Percentiles rank a stretch among this genome's conserved stretches.
Conservation (phyloP, 1,140 invertebrate species). For the Palaemon carinicauda region DNA sequence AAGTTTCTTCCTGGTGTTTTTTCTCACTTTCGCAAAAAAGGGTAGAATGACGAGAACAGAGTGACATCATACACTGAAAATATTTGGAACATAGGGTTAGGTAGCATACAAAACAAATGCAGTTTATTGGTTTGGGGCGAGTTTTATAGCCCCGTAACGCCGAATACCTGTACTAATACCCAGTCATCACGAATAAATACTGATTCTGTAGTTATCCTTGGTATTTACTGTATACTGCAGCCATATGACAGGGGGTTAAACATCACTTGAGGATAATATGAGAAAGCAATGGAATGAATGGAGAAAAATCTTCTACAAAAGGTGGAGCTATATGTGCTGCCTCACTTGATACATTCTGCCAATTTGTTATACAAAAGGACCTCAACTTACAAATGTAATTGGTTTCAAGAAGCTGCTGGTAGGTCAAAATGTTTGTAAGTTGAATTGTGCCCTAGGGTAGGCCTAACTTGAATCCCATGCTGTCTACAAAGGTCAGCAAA, state of each 20-base stretch:
- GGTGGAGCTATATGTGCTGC: too few relatives aligned
- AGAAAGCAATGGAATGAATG: constrained; percentile 13
- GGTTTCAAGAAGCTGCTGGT: too few relatives aligned
- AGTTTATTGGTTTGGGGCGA: not conserved
- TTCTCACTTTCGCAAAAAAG: too few relatives aligned
- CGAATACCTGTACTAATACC: not conserved
- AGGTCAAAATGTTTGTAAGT: too few relatives aligned
- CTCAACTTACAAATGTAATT: too few relatives aligned
- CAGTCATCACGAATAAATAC: not conserved
- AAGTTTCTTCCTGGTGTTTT: too few relatives aligned
- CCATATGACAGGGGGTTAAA: not conserved
- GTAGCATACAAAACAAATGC: not conserved
- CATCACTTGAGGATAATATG: not conserved
- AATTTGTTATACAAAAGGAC: too few relatives aligned
- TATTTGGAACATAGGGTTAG: not conserved
- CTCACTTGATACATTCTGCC: too few relatives aligned
- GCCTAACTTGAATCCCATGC: too few relatives aligned
- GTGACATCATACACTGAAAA: not conserved
- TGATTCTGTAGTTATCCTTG: not conserved
- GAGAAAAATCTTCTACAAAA: not conserved
- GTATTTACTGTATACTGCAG: not conserved
- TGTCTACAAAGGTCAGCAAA: too few relatives aligned
- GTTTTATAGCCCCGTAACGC: not conserved
- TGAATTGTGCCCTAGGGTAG: too few relatives aligned
- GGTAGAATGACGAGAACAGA: not conserved